These are phyloP conservation scores for Hemicentrotus pulcherrimus DNA, from an alignment of 35 echinoderm and acorn worm genomes.

Conservation along the genomic window DNA sequence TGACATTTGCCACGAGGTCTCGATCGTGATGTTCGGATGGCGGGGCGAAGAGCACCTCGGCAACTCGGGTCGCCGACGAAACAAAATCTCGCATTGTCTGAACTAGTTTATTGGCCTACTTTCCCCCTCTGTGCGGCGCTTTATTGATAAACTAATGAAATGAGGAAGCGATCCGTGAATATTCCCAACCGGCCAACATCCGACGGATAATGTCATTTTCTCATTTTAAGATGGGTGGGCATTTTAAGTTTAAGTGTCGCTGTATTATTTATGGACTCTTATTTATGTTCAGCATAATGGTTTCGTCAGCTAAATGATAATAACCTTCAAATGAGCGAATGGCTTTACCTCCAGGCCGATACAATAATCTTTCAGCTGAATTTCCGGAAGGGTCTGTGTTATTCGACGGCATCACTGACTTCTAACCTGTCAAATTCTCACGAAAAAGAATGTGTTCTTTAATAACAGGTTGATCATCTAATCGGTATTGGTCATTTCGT, in stretches of 20 bases:
- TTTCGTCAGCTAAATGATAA: neutral
- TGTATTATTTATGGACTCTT: neutral
- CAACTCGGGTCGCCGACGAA: neutral
- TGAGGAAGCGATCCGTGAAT: constrained; percentile 9
- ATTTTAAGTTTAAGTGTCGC: neutral
- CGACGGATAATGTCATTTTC: neutral
- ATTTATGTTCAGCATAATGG: neutral
- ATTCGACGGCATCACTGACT: neutral
- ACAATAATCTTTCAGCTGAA: neutral
- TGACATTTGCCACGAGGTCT: constrained; percentile 5
- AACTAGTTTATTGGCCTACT: constrained; percentile 12
- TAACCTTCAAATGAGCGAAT: neutral
- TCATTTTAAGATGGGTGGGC: neutral
- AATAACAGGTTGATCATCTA: neutral
- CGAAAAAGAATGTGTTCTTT: neutral
- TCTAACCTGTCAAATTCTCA: neutral
- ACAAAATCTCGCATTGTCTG: constrained; percentile 9
- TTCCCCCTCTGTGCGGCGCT: neutral
- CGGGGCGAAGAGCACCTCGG: neutral
- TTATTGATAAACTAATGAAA: constrained; percentile 20
- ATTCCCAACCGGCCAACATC: neutral
- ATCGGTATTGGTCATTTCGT: neutral
- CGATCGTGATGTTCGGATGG: neutral
- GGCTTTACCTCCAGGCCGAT: neutral
- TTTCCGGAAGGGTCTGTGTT: neutral